These are phyloP conservation scores for Gastrophysa polygoni DNA, from an alignment of 2,888 invertebrate genomes.

Conservation along the genomic window DNA sequence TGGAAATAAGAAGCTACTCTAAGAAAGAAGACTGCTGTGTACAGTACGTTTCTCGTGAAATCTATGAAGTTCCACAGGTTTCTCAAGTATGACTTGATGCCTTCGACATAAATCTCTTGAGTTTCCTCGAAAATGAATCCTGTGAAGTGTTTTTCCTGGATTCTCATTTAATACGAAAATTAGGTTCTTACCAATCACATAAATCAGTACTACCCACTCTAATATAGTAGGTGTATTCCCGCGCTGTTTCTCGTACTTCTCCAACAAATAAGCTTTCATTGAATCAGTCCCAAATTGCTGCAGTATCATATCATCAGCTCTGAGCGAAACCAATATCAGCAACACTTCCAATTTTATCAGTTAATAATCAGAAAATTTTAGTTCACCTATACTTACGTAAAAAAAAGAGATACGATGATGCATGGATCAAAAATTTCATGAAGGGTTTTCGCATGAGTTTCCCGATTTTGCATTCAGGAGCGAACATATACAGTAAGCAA, in stretches of 20 bases:
- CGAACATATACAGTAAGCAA: slow-evolving; percentile 82
- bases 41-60: slow-evolving; percentile 87
- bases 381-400: slow-evolving; percentile 79
- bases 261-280: slow-evolving; percentile 66
- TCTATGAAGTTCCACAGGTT: slow-evolving; percentile 98
- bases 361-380: too few species aligned
- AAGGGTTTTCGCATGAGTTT: slow-evolving; percentile 91
- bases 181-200: slow-evolving; percentile 72
- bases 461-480: slow-evolving; percentile 81
- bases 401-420: slow-evolving; percentile 92
- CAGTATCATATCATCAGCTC: slow-evolving; percentile 79
- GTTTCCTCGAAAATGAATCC: slow-evolving; percentile 93
- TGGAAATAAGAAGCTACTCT: slow-evolving; percentile 76
- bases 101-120: slow-evolving; percentile 86
- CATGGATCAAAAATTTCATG: slow-evolving; percentile 95
- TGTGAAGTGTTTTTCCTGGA: too few species aligned
- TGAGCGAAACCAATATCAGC: slow-evolving; percentile 89
- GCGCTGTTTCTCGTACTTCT: slow-evolving; percentile 73
- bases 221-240: slow-evolving; percentile 86
- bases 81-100: slow-evolving; percentile 83
- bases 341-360: too few species aligned
- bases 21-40: slow-evolving; percentile 74
- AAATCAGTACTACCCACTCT: slow-evolving; percentile 82
- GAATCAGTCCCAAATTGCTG: slow-evolving; percentile 74
- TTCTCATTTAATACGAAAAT: not conserved